A percentile compares a stretch with the other conserved stretches of the same genome.
These are phyloP conservation scores for Danio aesculapii DNA, from an alignment of 2,797 vertebrate genomes.

Conservation along the genomic window DNA sequence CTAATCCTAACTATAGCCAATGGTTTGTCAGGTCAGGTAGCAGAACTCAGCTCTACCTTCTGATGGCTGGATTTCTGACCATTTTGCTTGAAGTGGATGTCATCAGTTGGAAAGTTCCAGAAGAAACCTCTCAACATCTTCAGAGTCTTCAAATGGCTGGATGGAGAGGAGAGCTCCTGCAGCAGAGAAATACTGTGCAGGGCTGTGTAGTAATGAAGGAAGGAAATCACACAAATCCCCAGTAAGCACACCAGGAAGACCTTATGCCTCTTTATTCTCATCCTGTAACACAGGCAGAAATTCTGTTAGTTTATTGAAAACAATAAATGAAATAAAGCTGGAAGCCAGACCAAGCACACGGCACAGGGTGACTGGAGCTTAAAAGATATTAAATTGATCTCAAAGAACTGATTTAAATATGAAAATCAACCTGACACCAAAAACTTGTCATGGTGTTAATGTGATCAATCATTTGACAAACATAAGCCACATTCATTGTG, in stretches of 20 bases:
- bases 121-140: constrained; percentile 68
- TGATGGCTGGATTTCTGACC: not conserved
- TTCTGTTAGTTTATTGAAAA: not conserved
- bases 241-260: constrained; percentile 86
- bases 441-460: too few species aligned
- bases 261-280: constrained; percentile 87
- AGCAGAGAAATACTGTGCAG: constrained; percentile 84
- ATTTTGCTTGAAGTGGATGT: constrained; percentile 65
- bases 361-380: too few species aligned
- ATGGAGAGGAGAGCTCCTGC: constrained; percentile 80
- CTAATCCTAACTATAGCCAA: not conserved
- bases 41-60: not conserved
- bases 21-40: not conserved
- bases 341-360: too few species aligned
- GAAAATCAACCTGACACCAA: too few species aligned
- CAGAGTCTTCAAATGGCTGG: constrained; percentile 79
- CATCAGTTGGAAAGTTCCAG: constrained; percentile 78
- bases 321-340: not conserved
- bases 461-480: too few species aligned
- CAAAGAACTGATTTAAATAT: too few species aligned
- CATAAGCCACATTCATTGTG: too few species aligned
- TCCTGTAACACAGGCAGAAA: constrained; percentile 68
- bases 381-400: too few species aligned
- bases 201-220: constrained; percentile 87
- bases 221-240: constrained; percentile 86